These are phyloP conservation scores for Periplaneta americana DNA, from an alignment of 1,140 invertebrate species.

Conservation along the genomic window DNA sequence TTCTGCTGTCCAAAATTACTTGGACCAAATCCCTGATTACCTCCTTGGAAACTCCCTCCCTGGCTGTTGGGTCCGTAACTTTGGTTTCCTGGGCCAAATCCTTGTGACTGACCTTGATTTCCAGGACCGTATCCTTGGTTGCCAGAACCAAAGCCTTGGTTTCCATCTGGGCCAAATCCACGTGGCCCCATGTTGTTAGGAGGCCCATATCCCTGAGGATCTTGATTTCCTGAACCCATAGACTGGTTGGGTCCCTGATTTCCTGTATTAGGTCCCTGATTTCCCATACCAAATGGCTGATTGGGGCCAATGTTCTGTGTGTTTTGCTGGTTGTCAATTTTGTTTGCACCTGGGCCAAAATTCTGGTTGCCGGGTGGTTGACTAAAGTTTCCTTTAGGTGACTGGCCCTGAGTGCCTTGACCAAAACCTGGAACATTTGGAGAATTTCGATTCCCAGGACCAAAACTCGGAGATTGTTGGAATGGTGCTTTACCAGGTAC, in stretches of 20 bases:
- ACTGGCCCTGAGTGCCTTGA: background rate
- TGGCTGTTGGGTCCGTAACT: background rate
- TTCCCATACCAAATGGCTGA: background rate
- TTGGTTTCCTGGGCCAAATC: conserved; percentile 3
- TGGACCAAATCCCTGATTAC: background rate
- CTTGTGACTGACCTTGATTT: background rate
- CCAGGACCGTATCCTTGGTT: background rate
- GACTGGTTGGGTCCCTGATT: background rate
- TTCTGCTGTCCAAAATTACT: conserved; percentile 27
- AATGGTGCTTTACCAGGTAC: background rate
- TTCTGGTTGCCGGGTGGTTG: background rate
- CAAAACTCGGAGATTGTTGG: background rate
- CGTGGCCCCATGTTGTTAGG: background rate
- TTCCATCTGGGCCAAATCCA: conserved; percentile 7
- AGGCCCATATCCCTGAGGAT: background rate
- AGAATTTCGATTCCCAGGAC: background rate
- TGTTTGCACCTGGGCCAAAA: background rate
- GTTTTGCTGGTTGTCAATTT: background rate
- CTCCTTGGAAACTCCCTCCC: background rate
- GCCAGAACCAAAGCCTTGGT: conserved; percentile 6
- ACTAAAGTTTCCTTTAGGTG: background rate
- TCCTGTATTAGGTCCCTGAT: too few species aligned
- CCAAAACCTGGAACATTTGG: background rate
- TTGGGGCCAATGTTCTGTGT: background rate
- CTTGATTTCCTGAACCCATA: background rate